A percentile compares a stretch with the other conserved stretches of the same genome.
These are phyloP conservation scores for Malacoraja senta DNA, from an alignment of 2,797 vertebrate species.

Conservation along the genomic window DNA sequence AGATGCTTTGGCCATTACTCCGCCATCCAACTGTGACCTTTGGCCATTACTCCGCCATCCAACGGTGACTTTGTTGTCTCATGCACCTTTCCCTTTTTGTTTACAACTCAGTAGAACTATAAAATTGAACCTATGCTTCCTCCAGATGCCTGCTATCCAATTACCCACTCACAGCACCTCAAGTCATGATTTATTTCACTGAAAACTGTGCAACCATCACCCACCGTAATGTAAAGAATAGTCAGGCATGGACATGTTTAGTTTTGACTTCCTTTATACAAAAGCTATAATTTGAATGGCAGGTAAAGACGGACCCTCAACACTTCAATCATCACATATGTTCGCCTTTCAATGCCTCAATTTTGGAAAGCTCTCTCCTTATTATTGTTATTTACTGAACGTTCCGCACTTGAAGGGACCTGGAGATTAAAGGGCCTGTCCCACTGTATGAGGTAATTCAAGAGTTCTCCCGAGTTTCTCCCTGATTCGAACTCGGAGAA, in stretches of 20 bases:
- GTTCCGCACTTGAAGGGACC: not conserved
- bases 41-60: not conserved
- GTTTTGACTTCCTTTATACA: not conserved
- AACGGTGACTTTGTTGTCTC: no score
- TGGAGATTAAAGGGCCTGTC: no score
- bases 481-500: no score
- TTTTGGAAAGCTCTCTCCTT: not conserved
- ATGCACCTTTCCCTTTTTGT: not conserved
- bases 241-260: not conserved
- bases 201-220: not conserved
- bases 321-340: not conserved
- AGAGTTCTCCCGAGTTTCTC: no score
- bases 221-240: not conserved
- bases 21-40: not conserved
- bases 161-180: not conserved
- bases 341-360: not conserved
- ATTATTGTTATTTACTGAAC: not conserved
- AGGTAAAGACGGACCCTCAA: not conserved
- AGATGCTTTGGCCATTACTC: not conserved
- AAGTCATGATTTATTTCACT: not conserved
- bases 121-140: not conserved
- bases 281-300: conserved; percentile 12
- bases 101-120: not conserved
- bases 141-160: not conserved
- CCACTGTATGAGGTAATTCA: no score